Evolutionary conservation across 2,113 vertebrate species (phyloP).

Genomic region (Chlorocebus sabaeus): DNA sequence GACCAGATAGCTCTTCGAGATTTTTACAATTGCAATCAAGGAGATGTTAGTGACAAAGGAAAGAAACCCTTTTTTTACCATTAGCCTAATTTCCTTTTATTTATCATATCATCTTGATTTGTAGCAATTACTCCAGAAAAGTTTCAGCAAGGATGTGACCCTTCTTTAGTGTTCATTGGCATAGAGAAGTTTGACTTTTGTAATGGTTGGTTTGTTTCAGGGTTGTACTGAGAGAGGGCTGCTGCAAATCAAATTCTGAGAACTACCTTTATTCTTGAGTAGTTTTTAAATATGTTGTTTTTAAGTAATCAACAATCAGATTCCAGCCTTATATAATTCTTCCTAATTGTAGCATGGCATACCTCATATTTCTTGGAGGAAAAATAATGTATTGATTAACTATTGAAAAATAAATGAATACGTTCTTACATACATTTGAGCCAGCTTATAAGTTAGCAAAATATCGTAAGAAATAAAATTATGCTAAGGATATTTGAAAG

Average conservation of each 20-base stretch:
- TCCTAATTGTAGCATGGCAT: not conserved
- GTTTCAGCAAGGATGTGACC: not conserved
- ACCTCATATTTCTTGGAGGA: not conserved
- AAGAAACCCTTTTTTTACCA: not conserved
- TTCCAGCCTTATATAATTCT: not conserved
- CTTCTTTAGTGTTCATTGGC: not conserved
- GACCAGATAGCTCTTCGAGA: not conserved
- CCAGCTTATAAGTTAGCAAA: not conserved
- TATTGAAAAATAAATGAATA: not conserved
- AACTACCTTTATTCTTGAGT: not conserved
- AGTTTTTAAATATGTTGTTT: not conserved
- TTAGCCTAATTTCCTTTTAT: not conserved
- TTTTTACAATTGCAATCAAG: not conserved
- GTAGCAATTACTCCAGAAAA: not conserved
- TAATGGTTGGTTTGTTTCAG: not conserved
- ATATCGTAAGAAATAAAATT: not conserved
- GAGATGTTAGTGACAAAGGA: not conserved
- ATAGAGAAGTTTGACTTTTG: not conserved
- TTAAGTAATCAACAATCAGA: not conserved
- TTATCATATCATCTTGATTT: not conserved
- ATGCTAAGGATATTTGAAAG: not conserved
- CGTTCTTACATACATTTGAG: not conserved
- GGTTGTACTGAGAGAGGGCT: not conserved
- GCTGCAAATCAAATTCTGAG: not conserved
- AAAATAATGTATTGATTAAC: not conserved